These are phyloP conservation scores for Hirtodrosophila trivittata DNA, from an alignment of 2,888 invertebrate species.

Conservation along the genomic window DNA sequence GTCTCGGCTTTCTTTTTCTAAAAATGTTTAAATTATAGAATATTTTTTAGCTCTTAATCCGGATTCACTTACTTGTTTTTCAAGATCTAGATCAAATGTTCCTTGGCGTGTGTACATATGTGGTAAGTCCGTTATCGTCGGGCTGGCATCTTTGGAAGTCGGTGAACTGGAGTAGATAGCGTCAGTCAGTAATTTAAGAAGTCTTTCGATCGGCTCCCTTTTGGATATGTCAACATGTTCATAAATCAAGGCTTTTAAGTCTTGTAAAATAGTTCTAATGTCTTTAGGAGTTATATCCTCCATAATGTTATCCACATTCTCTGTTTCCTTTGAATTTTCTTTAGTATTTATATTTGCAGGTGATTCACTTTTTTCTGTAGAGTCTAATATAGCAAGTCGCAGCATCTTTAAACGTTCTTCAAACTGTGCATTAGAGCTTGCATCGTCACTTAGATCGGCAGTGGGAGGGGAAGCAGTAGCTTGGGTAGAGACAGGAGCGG, in stretches of 20 bases:
- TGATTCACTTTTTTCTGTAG: conserved; percentile 8
- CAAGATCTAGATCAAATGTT: conserved; percentile 61
- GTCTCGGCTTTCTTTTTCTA: conserved; percentile 31
- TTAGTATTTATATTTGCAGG: background rate
- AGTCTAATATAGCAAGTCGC: conserved; percentile 51
- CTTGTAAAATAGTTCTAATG: conserved; percentile 31
- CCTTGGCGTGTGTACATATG: conserved; percentile 53
- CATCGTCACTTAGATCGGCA: conserved; percentile 26
- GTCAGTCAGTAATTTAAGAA: conserved; percentile 33
- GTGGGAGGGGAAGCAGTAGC: background rate
- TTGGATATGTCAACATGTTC: conserved; percentile 43
- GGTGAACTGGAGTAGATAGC: conserved; percentile 1
- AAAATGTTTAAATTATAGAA: background rate
- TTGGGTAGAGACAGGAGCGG: background rate
- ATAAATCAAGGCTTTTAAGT: conserved; percentile 33
- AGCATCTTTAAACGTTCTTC: conserved; percentile 56
- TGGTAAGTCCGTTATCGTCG: conserved; percentile 3
- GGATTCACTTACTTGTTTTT: conserved; percentile 41
- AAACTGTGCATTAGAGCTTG: conserved; percentile 49
- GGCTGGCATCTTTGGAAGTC: background rate
- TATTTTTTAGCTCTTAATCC: too few relatives aligned
- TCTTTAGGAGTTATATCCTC: background rate
- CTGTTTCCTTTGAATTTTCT: background rate
- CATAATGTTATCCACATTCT: background rate
- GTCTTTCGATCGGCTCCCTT: conserved; percentile 34